phyloP scores from a whole-genome alignment of 2,888 invertebrate species.

The Cylindroiulus punctatus region DNA sequence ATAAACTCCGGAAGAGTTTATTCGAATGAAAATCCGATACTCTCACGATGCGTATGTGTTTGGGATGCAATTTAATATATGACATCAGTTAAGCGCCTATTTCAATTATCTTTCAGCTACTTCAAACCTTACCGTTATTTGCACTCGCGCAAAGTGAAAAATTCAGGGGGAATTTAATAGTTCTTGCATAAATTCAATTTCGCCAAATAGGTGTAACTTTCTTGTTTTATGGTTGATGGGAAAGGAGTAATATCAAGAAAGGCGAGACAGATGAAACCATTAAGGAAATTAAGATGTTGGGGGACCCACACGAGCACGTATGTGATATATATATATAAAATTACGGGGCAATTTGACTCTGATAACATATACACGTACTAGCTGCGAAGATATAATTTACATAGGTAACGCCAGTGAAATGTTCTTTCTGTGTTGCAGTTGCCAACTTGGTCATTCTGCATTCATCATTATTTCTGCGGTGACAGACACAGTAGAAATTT shows the following conservation, averaged over 20 bases:
- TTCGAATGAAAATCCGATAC: slow-evolving; percentile 34
- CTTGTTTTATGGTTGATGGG: slow-evolving; percentile 44
- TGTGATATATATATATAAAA: no score
- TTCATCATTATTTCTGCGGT: not conserved
- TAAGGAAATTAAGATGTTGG: slow-evolving; percentile 6
- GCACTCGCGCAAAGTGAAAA: not conserved
- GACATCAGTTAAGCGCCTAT: slow-evolving; percentile 37
- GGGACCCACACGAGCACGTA: not conserved
- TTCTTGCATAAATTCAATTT: slow-evolving; percentile 44
- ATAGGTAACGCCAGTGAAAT: not conserved
- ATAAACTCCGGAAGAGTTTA: slow-evolving; percentile 36
- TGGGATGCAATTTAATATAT: slow-evolving; percentile 28
- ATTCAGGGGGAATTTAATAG: slow-evolving; percentile 37
- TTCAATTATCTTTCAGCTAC: slow-evolving; percentile 34
- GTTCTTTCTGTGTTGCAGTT: not conserved
- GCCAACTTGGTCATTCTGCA: not conserved
- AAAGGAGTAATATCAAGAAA: slow-evolving; percentile 27
- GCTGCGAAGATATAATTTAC: not conserved
- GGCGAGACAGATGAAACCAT: slow-evolving; percentile 40
- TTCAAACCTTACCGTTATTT: not conserved
- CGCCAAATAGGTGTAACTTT: slow-evolving; percentile 44
- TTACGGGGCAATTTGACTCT: not conserved
- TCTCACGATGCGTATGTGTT: slow-evolving; percentile 42
- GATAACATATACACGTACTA: not conserved
- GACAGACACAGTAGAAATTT: not conserved